Conservation (phyloP, 1,140 invertebrate genomes). For the Drosophila suzukii region DNA sequence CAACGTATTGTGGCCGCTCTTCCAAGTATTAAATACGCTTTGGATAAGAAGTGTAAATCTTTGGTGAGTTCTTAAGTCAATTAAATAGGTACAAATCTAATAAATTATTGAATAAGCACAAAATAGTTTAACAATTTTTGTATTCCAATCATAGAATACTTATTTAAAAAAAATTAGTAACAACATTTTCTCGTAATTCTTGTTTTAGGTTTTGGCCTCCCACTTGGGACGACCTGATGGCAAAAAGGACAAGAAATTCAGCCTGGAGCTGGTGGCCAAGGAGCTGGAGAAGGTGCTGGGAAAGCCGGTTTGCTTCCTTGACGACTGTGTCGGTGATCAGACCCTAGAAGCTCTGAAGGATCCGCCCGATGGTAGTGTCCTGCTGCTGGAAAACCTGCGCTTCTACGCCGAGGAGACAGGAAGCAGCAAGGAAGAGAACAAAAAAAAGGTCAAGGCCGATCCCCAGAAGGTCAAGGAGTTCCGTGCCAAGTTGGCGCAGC, state of each 20-base stretch:
- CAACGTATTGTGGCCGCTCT: constrained; percentile 97
- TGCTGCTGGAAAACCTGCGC: constrained; percentile 98
- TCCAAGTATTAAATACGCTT: constrained; percentile 96
- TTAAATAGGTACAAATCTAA: background rate
- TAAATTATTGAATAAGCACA: background rate
- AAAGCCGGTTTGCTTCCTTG: constrained; percentile 93
- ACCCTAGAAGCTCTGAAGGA: constrained; percentile 95
- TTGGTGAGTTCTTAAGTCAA: too few relatives aligned
- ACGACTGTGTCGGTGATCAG: constrained; percentile 96
- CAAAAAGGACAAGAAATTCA: constrained; percentile 92
- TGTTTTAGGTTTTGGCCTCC: constrained; percentile 91
- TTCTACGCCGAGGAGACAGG: constrained; percentile 99
- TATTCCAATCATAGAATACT: too few relatives aligned
- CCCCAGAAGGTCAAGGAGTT: constrained; percentile 90
- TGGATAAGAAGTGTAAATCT: constrained; percentile 96
- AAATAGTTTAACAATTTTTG: too few relatives aligned
- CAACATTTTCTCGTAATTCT: background rate
- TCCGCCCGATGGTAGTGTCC: constrained; percentile 93
- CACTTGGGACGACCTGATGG: constrained; percentile 99
- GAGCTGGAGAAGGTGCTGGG: constrained; percentile 95
- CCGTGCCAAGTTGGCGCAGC: constrained; percentile 93
- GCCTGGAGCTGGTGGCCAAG: constrained; percentile 94
- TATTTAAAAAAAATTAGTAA: background rate
- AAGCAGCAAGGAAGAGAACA: constrained; percentile 94
- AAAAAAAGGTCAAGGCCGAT: constrained; percentile 90